These are phyloP conservation scores for Enteromius anoplus DNA, from an alignment of 2,797 vertebrate species.

Conservation along the genomic window DNA sequence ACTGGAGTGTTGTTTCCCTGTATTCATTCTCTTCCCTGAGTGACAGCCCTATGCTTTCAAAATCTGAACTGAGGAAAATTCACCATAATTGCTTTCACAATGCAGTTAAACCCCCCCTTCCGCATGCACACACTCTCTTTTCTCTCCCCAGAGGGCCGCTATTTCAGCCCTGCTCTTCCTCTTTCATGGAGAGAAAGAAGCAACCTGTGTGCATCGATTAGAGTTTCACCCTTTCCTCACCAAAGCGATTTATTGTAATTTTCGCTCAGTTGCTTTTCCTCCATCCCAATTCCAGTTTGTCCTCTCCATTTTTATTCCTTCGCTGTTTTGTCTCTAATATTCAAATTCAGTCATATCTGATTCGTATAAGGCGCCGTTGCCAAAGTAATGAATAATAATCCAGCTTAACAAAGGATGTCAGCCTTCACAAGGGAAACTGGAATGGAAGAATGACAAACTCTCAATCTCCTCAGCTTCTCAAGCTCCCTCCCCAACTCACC, in stretches of 20 bases:
- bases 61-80: slow-evolving; percentile 82
- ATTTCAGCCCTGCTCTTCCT: slow-evolving; percentile 60
- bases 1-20: slow-evolving; percentile 77
- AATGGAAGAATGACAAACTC: slow-evolving; percentile 36
- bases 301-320: background rate
- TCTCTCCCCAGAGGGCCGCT: slow-evolving; percentile 47
- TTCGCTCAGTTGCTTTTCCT: slow-evolving; percentile 16
- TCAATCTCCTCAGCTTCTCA: slow-evolving; percentile 21
- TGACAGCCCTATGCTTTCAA: slow-evolving; percentile 79
- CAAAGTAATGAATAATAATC: slow-evolving; percentile 46
- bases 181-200: slow-evolving; percentile 62
- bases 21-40: slow-evolving; percentile 72
- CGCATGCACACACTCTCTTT: slow-evolving; percentile 42
- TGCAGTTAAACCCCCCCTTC: slow-evolving; percentile 66
- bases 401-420: slow-evolving; percentile 40
- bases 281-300: slow-evolving; percentile 6
- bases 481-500: background rate
- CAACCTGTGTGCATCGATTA: slow-evolving; percentile 50
- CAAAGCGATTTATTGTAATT: slow-evolving; percentile 10
- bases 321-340: slow-evolving; percentile 38
- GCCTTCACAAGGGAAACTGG: slow-evolving; percentile 13
- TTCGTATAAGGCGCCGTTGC: background rate
- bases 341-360: slow-evolving; percentile 42
- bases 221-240: slow-evolving; percentile 27
- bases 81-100: slow-evolving; percentile 83